Conservation (phyloP, 2,888 invertebrate genomes). For the Mythimna loreyi region DNA sequence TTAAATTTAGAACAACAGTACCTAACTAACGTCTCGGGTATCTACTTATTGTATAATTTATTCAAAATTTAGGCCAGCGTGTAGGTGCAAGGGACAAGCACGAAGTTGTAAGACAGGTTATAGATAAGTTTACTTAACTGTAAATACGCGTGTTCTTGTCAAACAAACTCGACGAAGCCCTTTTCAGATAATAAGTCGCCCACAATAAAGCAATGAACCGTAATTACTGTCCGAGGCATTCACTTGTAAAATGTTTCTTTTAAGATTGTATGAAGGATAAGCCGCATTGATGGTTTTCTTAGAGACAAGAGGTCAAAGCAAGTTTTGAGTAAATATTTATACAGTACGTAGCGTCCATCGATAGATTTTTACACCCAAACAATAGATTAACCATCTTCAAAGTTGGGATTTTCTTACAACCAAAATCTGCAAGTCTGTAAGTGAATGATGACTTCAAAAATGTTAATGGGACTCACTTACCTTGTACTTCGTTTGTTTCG, state of each 20-base stretch:
- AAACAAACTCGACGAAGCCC: slow-evolving; percentile 20
- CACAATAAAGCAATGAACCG: slow-evolving; percentile 25
- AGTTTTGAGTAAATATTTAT: slow-evolving; percentile 10
- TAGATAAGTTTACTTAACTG: slow-evolving; percentile 61
- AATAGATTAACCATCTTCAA: slow-evolving; percentile 26
- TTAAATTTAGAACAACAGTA: slow-evolving; percentile 13
- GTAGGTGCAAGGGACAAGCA: slow-evolving; percentile 43
- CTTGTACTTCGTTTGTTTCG: slow-evolving; percentile 68
- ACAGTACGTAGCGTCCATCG: not conserved
- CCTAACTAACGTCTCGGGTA: not conserved
- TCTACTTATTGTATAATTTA: slow-evolving; percentile 15
- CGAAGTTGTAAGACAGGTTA: slow-evolving; percentile 60
- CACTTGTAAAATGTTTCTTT: slow-evolving; percentile 20
- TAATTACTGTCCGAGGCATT: slow-evolving; percentile 21
- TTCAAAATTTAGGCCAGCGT: slow-evolving; percentile 39
- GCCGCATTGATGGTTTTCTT: not conserved
- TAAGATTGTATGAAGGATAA: slow-evolving; percentile 11
- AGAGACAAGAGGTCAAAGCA: not conserved
- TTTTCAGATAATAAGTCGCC: slow-evolving; percentile 27
- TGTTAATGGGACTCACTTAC: slow-evolving; percentile 67
- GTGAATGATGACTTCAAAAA: slow-evolving; percentile 40
- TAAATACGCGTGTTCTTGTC: slow-evolving; percentile 46
- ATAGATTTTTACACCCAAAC: slow-evolving; percentile 34
- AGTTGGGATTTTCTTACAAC: slow-evolving; percentile 27
- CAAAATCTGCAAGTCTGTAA: slow-evolving; percentile 17